Percentiles rank a stretch among this genome's conserved stretches.
These are phyloP conservation scores for Drosophila anomelani DNA, from an alignment of 2,888 invertebrate species.

Conservation along the genomic window DNA sequence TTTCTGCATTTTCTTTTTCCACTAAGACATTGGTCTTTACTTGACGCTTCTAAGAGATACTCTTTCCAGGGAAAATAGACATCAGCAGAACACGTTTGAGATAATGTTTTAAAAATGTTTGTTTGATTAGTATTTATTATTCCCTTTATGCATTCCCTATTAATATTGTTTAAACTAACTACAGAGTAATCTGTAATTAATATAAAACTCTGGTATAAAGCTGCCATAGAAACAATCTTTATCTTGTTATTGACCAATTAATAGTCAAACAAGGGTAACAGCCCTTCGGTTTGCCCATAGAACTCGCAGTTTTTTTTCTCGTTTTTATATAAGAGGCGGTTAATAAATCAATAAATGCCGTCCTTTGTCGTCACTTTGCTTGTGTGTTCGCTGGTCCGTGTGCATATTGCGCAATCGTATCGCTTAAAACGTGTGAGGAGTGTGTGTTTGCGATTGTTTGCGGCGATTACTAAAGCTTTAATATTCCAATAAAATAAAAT, in stretches of 20 bases:
- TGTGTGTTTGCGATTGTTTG: constrained; percentile 39
- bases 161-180: not conserved
- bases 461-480: constrained; percentile 67
- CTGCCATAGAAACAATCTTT: not conserved
- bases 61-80: not conserved
- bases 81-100: not conserved
- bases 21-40: constrained; percentile 1
- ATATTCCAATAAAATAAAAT: constrained; percentile 68
- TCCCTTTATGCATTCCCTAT: too few species aligned
- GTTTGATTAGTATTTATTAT: not conserved
- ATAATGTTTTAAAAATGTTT: not conserved
- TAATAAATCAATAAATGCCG: constrained; percentile 71
- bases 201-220: not conserved
- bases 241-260: not conserved
- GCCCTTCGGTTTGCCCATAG: not conserved
- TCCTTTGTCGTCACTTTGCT: constrained; percentile 61
- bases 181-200: too few species aligned
- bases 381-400: constrained; percentile 66
- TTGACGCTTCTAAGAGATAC: not conserved
- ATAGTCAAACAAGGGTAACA: not conserved
- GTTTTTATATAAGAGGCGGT: constrained; percentile 40
- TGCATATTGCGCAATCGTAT: constrained; percentile 76
- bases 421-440: constrained; percentile 30
- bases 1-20: constrained; percentile 7
- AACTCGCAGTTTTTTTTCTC: constrained; percentile 1